A percentile compares a stretch with the other conserved stretches of the same genome.
phyloP scores from a whole-genome alignment of 2,113 vertebrate genomes.

The Carassius gibelio region DNA sequence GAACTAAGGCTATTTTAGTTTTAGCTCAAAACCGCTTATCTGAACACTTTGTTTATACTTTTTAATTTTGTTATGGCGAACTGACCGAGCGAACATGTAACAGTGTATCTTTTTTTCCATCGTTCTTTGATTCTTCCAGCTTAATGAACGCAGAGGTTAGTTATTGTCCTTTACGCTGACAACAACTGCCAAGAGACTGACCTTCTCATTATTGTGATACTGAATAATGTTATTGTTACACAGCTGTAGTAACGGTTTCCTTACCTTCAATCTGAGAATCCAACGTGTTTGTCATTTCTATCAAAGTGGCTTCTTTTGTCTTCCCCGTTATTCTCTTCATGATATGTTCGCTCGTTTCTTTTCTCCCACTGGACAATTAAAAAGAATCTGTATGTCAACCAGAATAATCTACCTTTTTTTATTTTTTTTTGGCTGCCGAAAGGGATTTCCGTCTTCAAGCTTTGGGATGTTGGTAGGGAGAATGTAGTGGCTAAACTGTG shows the following conservation, averaged over 20 bases:
- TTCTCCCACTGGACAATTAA: background rate
- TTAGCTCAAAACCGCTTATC: background rate
- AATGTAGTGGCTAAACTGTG: background rate
- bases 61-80: background rate
- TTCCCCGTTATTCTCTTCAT: conserved; percentile 77
- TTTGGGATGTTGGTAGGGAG: background rate
- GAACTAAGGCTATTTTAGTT: background rate
- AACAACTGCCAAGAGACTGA: background rate
- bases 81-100: background rate
- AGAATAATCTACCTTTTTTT: background rate
- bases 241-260: background rate
- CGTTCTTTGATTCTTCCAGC: background rate
- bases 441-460: background rate
- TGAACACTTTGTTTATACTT: background rate
- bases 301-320: conserved; percentile 75
- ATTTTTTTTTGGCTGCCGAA: background rate
- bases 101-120: background rate
- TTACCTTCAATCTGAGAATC: conserved; percentile 71
- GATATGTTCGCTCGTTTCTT: conserved; percentile 39
- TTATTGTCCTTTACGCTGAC: background rate
- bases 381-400: background rate
- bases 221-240: background rate
- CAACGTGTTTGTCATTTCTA: conserved; percentile 70
- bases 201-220: background rate
- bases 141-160: background rate